A percentile compares a stretch with the other conserved stretches of the same genome.
Evolutionary conservation across 2,797 vertebrate species (phyloP).

Genomic region (Coregonus sp.): DNA sequence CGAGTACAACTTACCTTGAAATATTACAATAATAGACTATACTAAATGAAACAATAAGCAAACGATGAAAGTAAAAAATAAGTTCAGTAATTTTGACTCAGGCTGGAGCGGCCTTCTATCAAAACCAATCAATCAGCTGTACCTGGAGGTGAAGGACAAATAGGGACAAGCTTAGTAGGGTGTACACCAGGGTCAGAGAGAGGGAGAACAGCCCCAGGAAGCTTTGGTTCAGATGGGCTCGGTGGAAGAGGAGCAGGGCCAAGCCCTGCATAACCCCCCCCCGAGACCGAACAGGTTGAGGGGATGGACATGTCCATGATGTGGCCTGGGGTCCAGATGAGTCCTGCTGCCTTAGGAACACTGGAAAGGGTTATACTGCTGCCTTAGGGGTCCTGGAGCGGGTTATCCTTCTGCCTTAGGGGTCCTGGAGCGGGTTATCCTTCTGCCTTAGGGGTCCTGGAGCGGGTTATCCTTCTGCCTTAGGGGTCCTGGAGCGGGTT

Average conservation of each 20-base stretch:
- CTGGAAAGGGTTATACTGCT: no score
- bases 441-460: no score
- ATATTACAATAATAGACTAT: neutral
- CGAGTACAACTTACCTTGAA: neutral
- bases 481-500: no score
- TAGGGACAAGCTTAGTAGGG: conserved; percentile 64
- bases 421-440: no score
- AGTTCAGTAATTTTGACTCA: neutral
- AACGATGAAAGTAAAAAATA: neutral
- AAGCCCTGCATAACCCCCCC: conserved; percentile 79
- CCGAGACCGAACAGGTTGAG: conserved; percentile 69
- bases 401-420: no score
- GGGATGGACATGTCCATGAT: conserved; percentile 52
- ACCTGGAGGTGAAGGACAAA: conserved; percentile 64
- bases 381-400: no score
- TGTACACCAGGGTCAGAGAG: conserved; percentile 78
- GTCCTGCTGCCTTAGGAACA: neutral
- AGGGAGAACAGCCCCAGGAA: conserved; percentile 81
- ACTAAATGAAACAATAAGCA: neutral
- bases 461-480: no score
- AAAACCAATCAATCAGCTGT: neutral
- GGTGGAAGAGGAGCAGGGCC: conserved; percentile 70
- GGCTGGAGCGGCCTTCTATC: neutral
- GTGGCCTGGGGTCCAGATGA: neutral
- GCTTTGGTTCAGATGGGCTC: conserved; percentile 47